These are phyloP conservation scores for Apotomis betuletana DNA, from an alignment of 2,888 invertebrate species.

Conservation along the genomic window DNA sequence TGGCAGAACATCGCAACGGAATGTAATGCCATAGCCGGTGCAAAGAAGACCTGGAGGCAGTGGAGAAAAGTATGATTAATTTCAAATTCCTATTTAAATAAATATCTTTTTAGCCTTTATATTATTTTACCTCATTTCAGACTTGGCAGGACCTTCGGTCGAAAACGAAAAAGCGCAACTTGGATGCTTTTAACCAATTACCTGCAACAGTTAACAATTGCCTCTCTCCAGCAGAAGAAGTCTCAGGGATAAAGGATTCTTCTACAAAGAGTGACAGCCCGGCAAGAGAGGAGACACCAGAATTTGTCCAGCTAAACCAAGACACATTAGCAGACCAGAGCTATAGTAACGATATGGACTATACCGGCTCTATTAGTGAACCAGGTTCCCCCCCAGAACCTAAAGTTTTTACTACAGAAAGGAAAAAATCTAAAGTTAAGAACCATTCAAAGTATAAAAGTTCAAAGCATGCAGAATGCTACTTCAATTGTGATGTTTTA, in stretches of 20 bases:
- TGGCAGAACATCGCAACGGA: constrained; percentile 72
- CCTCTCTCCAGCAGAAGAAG: constrained; percentile 64
- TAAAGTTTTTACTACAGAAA: constrained; percentile 57
- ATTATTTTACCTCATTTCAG: constrained; percentile 54
- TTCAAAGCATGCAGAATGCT: constrained; percentile 61
- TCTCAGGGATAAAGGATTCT: constrained; percentile 63
- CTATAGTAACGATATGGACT: constrained; percentile 55
- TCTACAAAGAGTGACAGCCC: constrained; percentile 53
- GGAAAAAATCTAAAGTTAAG: constrained; percentile 46
- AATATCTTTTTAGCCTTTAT: neutral
- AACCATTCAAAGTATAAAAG: constrained; percentile 46
- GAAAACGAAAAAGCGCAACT: constrained; percentile 65
- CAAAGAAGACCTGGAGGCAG: constrained; percentile 74
- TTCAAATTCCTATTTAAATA: constrained; percentile 2
- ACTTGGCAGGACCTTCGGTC: constrained; percentile 76
- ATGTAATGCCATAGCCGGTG: constrained; percentile 72
- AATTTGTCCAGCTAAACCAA: constrained; percentile 60
- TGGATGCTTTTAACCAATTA: constrained; percentile 57
- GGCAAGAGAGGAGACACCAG: constrained; percentile 55
- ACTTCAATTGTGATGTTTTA: constrained; percentile 69
- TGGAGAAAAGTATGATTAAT: constrained; percentile 69
- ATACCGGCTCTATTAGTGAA: constrained; percentile 60
- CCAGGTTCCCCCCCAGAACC: constrained; percentile 62
- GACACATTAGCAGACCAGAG: constrained; percentile 47
- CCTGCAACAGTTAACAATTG: constrained; percentile 57